Evolutionary conservation across 2,888 invertebrate genomes (phyloP), one percentile per base, ranked within the genome.

Genomic region (Pilophorus perplexus): DNA sequence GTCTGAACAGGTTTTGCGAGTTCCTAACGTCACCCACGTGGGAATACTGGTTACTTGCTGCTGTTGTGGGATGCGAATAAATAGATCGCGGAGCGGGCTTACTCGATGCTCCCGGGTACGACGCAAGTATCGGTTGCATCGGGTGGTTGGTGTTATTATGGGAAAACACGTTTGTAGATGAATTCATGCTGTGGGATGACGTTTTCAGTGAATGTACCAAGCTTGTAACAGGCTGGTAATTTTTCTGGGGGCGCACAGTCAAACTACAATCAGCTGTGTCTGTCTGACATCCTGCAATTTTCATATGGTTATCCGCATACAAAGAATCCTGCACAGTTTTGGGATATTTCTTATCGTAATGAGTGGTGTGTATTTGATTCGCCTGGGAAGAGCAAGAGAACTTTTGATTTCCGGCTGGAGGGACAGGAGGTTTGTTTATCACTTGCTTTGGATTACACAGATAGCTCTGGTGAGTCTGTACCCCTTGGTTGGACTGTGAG

Each of bases 381-480:
- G 46, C 23, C 25, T 46, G 46, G 25, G 10, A n/a, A 3, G 46
- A 10, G 12, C 46, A 22, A 5, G 10, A 3, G 14, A 23, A 46
- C 14, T 22, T n/a, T 46, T 46, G 46, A 14, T 46, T 46, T 23
- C 1, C 46, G 14, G 46, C 2, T 46, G 46, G 1, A n/a, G 23
- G 4, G 14, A 10, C n/a, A 23, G 12, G 2, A 8, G 22, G 4
- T 23, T 46, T 46, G 12, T 46, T 46, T 1, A 25, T 12, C 22
- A 22, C 25, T 22, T 23, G 22, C 14, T 25, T 59, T 10, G 44
- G 5, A n/a, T 28, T 27, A n/a, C 25, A 25, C 10, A 62, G n/a
- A 20, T 62, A 62, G 48, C 62, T 62, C 23, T 44, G 46, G 10
- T 62, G 62, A 46, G 62, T 62, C 23, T 62, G 62, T 28, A 62